These are phyloP conservation scores for Sebastes umbrosus DNA, from an alignment of 2,797 vertebrate species.

Conservation along the genomic window DNA sequence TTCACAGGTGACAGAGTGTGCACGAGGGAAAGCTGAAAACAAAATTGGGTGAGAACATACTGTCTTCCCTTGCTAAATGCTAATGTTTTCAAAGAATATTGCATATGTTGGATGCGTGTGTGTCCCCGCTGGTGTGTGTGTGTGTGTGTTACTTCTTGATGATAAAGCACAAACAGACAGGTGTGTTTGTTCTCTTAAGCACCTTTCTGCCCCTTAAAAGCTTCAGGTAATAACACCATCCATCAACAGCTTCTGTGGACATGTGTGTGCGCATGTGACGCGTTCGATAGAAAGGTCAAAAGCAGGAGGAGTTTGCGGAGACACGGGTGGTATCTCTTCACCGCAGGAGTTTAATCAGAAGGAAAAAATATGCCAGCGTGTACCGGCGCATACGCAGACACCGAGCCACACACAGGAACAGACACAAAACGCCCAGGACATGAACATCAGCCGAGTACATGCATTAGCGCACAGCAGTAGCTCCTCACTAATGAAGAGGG, in stretches of 20 bases:
- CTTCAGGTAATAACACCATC: conserved; percentile 79
- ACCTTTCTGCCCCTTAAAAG: conserved; percentile 77
- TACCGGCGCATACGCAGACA: not conserved
- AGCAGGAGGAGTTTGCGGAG: conserved; percentile 49
- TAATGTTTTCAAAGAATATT: conserved; percentile 23
- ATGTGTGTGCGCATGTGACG: conserved; percentile 11
- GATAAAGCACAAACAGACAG: conserved; percentile 74
- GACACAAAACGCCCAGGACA: conserved; percentile 49
- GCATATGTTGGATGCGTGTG: not conserved
- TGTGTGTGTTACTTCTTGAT: conserved; percentile 58
- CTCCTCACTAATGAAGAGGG: conserved; percentile 68
- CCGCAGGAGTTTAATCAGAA: conserved; percentile 67
- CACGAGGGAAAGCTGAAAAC: conserved; percentile 45
- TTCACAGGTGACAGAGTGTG: conserved; percentile 72
- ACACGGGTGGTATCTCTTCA: conserved; percentile 59
- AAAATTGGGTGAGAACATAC: conserved; percentile 45
- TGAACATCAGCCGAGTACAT: conserved; percentile 62
- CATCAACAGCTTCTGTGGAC: conserved; percentile 60
- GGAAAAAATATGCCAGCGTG: conserved; percentile 40
- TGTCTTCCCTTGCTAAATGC: conserved; percentile 44
- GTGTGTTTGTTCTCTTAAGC: conserved; percentile 78
- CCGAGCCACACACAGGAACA: conserved; percentile 23
- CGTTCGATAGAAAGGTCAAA: conserved; percentile 69
- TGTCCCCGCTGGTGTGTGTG: not conserved
- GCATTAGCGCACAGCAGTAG: conserved; percentile 72